Conservation (phyloP, 2,797 vertebrate genomes). For the Etheostoma nigrum region DNA sequence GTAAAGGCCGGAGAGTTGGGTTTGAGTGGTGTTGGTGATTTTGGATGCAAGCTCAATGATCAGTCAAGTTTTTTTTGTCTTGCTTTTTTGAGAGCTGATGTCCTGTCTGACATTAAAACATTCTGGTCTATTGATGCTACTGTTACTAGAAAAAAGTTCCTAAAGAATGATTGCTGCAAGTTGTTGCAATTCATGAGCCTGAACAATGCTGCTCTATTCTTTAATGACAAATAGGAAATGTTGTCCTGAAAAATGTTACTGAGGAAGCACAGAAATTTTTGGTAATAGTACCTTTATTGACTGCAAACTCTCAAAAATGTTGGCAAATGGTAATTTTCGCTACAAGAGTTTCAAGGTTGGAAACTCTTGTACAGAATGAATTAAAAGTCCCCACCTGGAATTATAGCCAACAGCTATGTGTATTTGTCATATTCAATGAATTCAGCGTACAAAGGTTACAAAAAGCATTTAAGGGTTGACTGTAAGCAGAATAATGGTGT, state of each 20-base stretch:
- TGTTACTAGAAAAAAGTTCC: background rate
- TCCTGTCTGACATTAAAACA: background rate
- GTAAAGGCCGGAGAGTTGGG: too few species aligned
- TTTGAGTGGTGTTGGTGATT: too few species aligned
- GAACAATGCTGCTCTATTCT: background rate
- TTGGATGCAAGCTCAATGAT: too few species aligned
- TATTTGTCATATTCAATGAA: background rate
- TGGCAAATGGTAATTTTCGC: constrained; percentile 7
- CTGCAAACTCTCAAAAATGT: background rate
- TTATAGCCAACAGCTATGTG: background rate
- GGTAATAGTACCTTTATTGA: background rate
- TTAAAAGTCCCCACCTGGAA: background rate
- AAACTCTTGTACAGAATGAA: background rate
- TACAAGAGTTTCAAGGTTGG: background rate
- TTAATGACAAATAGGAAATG: background rate
- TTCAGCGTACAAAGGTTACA: background rate
- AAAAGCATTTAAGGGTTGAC: background rate
- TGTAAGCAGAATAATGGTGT: constrained; percentile 3
- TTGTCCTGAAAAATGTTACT: background rate
- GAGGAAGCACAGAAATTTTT: background rate
- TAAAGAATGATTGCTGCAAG: background rate
- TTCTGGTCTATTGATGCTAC: background rate
- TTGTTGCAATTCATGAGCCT: background rate
- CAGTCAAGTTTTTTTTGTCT: too few species aligned
- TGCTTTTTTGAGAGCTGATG: too few species aligned